phyloP scores from a whole-genome alignment of 2,888 invertebrate species.

The Protodeltote pygarga region DNA sequence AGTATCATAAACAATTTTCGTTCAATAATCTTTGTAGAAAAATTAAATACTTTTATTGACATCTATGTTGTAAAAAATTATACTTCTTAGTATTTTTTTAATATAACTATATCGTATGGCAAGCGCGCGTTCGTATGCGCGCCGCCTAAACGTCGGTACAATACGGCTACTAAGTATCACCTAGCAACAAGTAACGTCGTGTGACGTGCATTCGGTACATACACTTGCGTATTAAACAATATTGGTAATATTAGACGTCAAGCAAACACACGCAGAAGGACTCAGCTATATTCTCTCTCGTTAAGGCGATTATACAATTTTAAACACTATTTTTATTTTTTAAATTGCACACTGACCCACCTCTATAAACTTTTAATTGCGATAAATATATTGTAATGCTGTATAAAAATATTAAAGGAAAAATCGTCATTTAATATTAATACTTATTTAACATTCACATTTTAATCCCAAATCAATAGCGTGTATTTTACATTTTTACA shows the following conservation, averaged over 20 bases:
- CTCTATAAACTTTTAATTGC: constrained; percentile 86
- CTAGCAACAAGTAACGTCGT: constrained; percentile 57
- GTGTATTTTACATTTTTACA: constrained; percentile 86
- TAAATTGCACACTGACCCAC: constrained; percentile 85
- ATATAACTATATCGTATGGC: constrained; percentile 4
- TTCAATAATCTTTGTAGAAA: constrained; percentile 20
- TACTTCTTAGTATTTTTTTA: constrained; percentile 24
- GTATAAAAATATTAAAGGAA: constrained; percentile 87
- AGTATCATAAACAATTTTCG: constrained; percentile 26
- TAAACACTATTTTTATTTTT: constrained; percentile 76
- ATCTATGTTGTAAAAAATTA: constrained; percentile 19
- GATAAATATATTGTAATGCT: constrained; percentile 85
- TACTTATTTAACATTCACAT: constrained; percentile 82
- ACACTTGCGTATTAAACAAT: constrained; percentile 63
- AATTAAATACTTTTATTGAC: constrained; percentile 42
- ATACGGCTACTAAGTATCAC: constrained; percentile 45
- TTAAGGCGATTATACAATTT: constrained; percentile 85
- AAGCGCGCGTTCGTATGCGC: constrained; percentile 13
- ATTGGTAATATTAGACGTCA: constrained; percentile 68
- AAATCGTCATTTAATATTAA: constrained; percentile 82
- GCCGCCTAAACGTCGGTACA: constrained; percentile 27
- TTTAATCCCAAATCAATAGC: constrained; percentile 78
- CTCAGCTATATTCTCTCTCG: constrained; percentile 85
- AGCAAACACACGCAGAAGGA: constrained; percentile 80
- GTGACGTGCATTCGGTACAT: constrained; percentile 60